A percentile compares a stretch with the other conserved stretches of the same genome.
These are phyloP conservation scores for Ernsta delagoae DNA, from an alignment of 2,888 invertebrate genomes.

Conservation along the genomic window DNA sequence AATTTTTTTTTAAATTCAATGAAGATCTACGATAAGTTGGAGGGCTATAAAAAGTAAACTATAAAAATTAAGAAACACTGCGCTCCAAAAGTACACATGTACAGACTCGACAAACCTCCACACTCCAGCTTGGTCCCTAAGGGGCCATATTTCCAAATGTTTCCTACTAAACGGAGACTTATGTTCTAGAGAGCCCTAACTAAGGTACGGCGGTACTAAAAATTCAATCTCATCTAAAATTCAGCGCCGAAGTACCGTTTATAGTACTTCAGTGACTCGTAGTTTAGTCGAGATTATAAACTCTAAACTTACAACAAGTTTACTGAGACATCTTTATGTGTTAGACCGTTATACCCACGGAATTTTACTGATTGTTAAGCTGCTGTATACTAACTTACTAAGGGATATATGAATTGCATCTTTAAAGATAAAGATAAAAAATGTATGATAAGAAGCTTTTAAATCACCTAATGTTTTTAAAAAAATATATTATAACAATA, in stretches of 20 bases:
- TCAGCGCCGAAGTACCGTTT: conserved; percentile 18
- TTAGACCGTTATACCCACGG: background rate
- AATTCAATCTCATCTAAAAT: conserved; percentile 30
- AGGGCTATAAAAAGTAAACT: no score
- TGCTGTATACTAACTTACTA: no score
- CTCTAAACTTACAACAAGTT: conserved; percentile 10
- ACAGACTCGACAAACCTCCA: background rate
- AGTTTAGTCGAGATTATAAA: conserved; percentile 6
- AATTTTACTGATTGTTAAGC: background rate
- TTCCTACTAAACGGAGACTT: conserved; percentile 24
- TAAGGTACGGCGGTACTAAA: conserved; percentile 17
- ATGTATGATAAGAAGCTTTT: no score
- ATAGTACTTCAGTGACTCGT: conserved; percentile 24
- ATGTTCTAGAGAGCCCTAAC: conserved; percentile 15
- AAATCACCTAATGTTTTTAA: no score
- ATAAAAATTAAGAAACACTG: no score
- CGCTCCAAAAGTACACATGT: background rate
- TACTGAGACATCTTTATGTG: background rate
- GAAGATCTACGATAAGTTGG: no score
- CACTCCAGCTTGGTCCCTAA: background rate
- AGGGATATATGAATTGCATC: no score
- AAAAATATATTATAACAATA: no score
- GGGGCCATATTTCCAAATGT: conserved; percentile 18
- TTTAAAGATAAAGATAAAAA: no score
- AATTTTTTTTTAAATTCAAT: no score